phyloP scores from a whole-genome alignment of 2,797 vertebrate genomes.

The Vipera ursinii region DNA sequence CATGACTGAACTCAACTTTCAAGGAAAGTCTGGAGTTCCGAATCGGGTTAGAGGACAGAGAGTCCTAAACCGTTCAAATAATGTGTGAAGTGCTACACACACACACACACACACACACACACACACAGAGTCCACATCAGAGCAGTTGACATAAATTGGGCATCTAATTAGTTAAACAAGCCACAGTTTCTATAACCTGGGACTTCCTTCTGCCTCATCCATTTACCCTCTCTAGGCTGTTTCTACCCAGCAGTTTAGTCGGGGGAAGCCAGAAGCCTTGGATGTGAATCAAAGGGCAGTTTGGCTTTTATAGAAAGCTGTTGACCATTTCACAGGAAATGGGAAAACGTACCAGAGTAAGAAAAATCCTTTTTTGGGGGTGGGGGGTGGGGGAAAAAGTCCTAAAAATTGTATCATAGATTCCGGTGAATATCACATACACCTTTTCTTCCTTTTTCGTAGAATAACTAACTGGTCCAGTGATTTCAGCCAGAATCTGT shows the following conservation, averaged over 20 bases:
- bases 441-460: not conserved
- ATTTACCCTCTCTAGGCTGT: not conserved
- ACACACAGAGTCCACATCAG: not conserved
- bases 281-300: not conserved
- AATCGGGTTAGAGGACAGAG: not conserved
- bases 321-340: not conserved
- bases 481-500: not conserved
- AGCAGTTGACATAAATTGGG: not conserved
- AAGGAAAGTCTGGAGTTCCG: not conserved
- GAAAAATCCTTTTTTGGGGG: not conserved
- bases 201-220: not conserved
- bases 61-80: not conserved
- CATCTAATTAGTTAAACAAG: not conserved
- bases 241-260: not conserved
- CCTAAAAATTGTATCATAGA: not conserved
- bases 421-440: not conserved
- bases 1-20: not conserved
- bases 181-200: not conserved
- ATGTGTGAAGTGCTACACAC: not conserved
- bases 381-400: not conserved
- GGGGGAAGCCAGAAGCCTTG: not conserved
- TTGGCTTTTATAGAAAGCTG: not conserved
- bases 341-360: not conserved
- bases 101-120: not conserved
- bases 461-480: not conserved